Base-by-base conservation (phyloP, 2,113 vertebrate genomes). In the Cricetomys ansorgei region DNA sequence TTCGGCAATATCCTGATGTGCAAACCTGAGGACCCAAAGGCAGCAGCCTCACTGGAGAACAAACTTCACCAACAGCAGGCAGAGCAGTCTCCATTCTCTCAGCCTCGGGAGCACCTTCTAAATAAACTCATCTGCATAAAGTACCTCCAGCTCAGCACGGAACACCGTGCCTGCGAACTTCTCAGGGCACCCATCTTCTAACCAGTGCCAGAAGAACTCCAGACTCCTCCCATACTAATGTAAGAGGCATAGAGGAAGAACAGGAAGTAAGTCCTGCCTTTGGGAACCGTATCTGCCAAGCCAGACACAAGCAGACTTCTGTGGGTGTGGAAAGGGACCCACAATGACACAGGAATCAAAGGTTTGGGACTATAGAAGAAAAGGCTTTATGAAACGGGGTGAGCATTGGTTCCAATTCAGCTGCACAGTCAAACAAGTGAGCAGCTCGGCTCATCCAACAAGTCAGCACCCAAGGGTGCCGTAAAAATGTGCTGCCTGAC, bases 401-500 rank as follows among this genome's bases (percentile, higher is more conserved):
- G 25, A 23, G 43, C 2, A 15, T 17, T 21, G 21, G 27, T 45
- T 25, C 27, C 17, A 34, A 13, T 0, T 34, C 8, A 37, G 2
- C 27, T 23, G 34, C 55, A 0, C 1, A 31, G 3, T 31, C 37
- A 0, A 0, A 3, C 45, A 70, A 7, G 13, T 53, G 48, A 16
- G 65, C 53, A 40, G 5, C 0, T 12, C 27, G 5, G 0, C 62
- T 55, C 19, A 25, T 27, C 11, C 40, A 17, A 5, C 0, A 29
- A 9, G 7, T 43, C 34, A 0, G 29, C 3, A 4, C 57, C 16
- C 11, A 27, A 19, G 77, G 55, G 19, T 0, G 2, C 37, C 8
- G 2, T 0, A 2, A 64, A 48, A 15, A 57, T 16, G 0, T 3
- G 8, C 2, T 53, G 7, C 31, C 8, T 16, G 50, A 16, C 10